Conservation (phyloP, 2,797 vertebrate genomes). For the Sebastes taczanowskii region DNA sequence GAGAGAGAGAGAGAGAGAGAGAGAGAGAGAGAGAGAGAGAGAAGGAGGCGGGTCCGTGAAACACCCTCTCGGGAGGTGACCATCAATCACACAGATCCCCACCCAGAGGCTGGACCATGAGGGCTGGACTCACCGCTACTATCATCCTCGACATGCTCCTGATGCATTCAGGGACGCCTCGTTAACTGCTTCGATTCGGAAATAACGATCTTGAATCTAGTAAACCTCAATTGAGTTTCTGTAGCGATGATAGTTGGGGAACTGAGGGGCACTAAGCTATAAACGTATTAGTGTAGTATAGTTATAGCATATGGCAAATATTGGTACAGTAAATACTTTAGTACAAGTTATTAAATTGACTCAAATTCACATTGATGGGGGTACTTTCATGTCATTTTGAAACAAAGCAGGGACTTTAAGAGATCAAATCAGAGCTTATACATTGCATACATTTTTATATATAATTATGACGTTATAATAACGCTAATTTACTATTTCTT, state of each 20-base stretch:
- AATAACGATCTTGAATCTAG: not conserved
- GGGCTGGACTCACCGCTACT: constrained; percentile 65
- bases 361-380: not conserved
- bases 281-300: not conserved
- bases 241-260: not conserved
- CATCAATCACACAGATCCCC: constrained; percentile 70
- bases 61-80: constrained; percentile 61
- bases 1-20: not conserved
- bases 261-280: not conserved
- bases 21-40: constrained; percentile 15
- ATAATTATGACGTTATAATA: not conserved
- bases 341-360: not conserved
- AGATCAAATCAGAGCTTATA: not conserved
- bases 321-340: not conserved
- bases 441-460: not conserved
- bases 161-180: constrained; percentile 41
- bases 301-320: not conserved
- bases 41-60: constrained; percentile 21
- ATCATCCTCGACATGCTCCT: constrained; percentile 16
- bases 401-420: not conserved
- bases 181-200: not conserved
- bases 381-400: not conserved
- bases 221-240: no score
- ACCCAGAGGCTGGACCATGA: constrained; percentile 72
- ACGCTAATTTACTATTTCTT: no score